Evolutionary conservation across 2,888 invertebrate species (phyloP), one percentile per base, ranked within the genome.

Genomic region (Linnaemya vulpina): DNA sequence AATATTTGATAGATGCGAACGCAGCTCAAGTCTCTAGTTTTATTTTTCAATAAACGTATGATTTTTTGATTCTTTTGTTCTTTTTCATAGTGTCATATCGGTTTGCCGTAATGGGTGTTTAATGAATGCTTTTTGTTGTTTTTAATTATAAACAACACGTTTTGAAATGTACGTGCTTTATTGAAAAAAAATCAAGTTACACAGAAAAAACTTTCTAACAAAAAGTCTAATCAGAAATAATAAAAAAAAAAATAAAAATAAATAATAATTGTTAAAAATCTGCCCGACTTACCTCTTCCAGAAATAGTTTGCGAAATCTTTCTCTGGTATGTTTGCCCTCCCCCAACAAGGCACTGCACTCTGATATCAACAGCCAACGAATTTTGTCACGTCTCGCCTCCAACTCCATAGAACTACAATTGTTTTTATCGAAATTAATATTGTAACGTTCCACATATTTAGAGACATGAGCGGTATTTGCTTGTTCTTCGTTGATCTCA

Each of bases 351-450:
- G 91, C 91, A 87, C 92, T 92, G 87, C 93, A 92, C 84, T 93
- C 93, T 15, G 93, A 93, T 88, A 93, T 93, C 83, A 92, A 87
- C 17, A 93, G 88, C 93, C 93, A 93, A 46, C 93, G 92, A 49
- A 91, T 89, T 86, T 93, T 93, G 87, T 93, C 93, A 63, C 92
- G 91, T 78, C 90, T 89, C 79, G 91, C 93, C 87, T 93, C 93
- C 86, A 93, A 86, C 87, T 93, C 93, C 93, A 93, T 93, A 35
- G 90, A 89, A 88, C 93, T 93, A 87, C 90, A 92, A 87, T 92
- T 91, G 30, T 79, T 82, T 87, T 90, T 91, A 90, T 91, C 92
- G 89, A 91, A 89, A 89, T 92, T 91, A 87, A 92, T 88, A 87
- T 91, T 91, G 88, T 92, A 91, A 74, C 90, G 89, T 87, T 91